phyloP scores from a whole-genome alignment of 2,113 vertebrate species.

The Blennius ocellaris region DNA sequence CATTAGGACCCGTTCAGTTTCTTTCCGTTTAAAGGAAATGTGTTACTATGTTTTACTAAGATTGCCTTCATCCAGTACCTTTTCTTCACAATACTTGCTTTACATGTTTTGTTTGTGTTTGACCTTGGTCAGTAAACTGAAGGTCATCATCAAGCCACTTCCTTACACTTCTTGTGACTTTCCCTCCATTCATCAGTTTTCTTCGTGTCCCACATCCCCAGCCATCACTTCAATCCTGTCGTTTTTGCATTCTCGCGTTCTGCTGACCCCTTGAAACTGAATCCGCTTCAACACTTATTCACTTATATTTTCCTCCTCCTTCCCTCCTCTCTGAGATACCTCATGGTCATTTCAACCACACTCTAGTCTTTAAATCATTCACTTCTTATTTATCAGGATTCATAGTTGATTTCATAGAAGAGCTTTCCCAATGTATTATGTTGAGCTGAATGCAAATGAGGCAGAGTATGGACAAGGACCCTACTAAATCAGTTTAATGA shows the following conservation, averaged over 20 bases:
- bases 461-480: neutral
- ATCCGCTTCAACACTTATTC: constrained; percentile 57
- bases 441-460: neutral
- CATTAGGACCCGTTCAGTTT: neutral
- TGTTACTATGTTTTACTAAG: too few species aligned
- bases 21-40: constrained; percentile 23
- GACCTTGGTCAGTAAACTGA: constrained; percentile 23
- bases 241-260: constrained; percentile 60
- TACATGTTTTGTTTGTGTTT: constrained; percentile 2
- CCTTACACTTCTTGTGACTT: constrained; percentile 25
- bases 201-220: constrained; percentile 22
- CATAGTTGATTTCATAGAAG: neutral
- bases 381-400: constrained; percentile 13
- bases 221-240: constrained; percentile 39
- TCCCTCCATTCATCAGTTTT: constrained; percentile 63
- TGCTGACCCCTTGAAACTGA: constrained; percentile 77
- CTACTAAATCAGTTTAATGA: neutral
- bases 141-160: constrained; percentile 33
- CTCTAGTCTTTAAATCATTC: constrained; percentile 1
- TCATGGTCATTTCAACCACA: constrained; percentile 14
- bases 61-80: too few species aligned
- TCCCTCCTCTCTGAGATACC: neutral
- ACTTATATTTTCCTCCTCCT: constrained; percentile 21
- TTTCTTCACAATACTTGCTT: too few species aligned
- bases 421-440: neutral